phyloP scores from a whole-genome alignment of 2,113 vertebrate genomes.

The cattle (Bos taurus) region DNA sequence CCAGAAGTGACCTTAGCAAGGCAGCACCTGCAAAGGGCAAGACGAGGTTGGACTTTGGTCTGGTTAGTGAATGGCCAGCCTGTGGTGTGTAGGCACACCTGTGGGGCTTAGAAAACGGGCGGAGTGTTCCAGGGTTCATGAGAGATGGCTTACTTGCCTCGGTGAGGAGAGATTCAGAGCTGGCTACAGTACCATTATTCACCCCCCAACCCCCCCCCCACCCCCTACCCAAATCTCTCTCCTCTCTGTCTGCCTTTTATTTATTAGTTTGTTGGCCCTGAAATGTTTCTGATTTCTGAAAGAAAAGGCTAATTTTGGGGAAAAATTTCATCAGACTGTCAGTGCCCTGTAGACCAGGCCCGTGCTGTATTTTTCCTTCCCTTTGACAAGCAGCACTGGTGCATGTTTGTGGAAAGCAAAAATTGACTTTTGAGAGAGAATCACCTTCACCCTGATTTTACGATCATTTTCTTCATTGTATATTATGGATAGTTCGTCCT shows the following conservation, averaged over 20 bases:
- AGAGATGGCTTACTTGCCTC: neutral
- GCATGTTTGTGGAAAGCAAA: neutral
- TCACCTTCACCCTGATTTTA: neutral
- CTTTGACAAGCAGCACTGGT: neutral
- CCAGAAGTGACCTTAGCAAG: neutral
- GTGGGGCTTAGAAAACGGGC: fast-evolving
- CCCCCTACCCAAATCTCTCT: neutral
- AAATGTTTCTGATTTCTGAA: neutral
- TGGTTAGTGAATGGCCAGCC: neutral
- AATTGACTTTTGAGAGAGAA: neutral
- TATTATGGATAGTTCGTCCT: neutral
- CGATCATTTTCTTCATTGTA: neutral
- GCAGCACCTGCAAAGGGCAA: neutral
- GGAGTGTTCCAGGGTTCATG: neutral
- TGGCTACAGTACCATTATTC: neutral
- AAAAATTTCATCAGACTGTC: neutral
- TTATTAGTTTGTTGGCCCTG: neutral
- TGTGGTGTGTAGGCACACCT: neutral
- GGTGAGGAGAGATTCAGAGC: neutral
- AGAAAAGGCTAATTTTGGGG: neutral
- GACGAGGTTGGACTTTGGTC: fast-evolving
- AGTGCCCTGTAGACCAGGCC: neutral
- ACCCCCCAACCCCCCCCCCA: fast-evolving
- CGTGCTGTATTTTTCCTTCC: neutral
- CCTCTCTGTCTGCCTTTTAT: neutral